These are phyloP conservation scores for Erpetoichthys calabaricus DNA, from an alignment of 2,797 vertebrate genomes.

Conservation along the genomic window DNA sequence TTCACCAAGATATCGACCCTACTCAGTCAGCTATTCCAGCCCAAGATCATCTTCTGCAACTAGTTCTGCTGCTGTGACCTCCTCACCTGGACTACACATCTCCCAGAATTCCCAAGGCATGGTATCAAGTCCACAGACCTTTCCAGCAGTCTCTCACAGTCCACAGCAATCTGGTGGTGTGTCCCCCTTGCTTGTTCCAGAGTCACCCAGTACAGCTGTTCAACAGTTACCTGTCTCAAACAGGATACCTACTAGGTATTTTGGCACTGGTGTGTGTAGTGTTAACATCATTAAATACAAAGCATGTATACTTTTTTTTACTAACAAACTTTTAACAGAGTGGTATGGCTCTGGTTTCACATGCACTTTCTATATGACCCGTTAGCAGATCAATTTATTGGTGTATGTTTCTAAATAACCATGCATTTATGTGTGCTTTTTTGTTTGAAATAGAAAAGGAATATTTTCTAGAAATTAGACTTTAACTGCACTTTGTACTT, in stretches of 20 bases:
- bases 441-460: too few species aligned
- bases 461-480: too few species aligned
- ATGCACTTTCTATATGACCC: too few species aligned
- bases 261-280: conserved; percentile 29
- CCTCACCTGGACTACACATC: conserved; percentile 26
- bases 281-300: too few species aligned
- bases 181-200: conserved; percentile 40
- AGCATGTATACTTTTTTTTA: too few species aligned
- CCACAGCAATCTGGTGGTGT: conserved; percentile 36
- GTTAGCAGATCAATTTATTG: too few species aligned
- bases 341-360: too few species aligned
- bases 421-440: too few species aligned
- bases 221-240: conserved; percentile 52
- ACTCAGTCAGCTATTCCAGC: conserved; percentile 54
- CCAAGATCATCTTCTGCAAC: conserved; percentile 32
- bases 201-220: conserved; percentile 52
- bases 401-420: too few species aligned
- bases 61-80: conserved; percentile 31
- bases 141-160: conserved; percentile 40
- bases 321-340: too few species aligned
- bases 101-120: conserved; percentile 17
- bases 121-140: conserved; percentile 41
- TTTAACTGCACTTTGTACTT: too few species aligned
- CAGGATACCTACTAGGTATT: conserved; percentile 86
- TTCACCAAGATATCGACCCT: conserved; percentile 76